Conservation (phyloP, 1,140 invertebrate genomes). For the Anthonomus grandis region DNA sequence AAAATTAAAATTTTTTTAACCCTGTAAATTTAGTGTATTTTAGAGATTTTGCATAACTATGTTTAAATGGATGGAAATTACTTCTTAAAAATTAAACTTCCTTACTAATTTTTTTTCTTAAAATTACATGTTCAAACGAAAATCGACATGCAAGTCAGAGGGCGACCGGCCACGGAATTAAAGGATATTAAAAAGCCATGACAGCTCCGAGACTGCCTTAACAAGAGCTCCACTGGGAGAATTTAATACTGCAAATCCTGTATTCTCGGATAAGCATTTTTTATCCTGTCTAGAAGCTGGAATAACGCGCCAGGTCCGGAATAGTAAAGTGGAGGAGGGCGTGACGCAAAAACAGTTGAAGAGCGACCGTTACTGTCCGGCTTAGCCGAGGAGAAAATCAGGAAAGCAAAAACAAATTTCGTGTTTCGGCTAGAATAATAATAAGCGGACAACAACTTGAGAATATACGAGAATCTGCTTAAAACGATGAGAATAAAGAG, state of each 20-base stretch:
- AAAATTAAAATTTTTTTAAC: no score
- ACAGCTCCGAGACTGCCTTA: background rate
- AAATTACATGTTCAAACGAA: no score
- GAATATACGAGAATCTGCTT: no score
- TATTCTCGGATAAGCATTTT: background rate
- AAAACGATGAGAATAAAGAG: no score
- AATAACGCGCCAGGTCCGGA: background rate
- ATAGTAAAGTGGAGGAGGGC: conserved; percentile 1
- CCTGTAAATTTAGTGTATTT: no score
- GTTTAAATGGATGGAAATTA: no score
- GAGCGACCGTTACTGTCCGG: background rate
- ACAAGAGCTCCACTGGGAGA: background rate
- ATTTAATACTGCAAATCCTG: background rate
- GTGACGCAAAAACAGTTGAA: background rate
- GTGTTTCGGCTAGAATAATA: conserved; percentile 6
- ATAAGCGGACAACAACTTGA: conserved; percentile 5
- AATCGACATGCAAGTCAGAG: no score
- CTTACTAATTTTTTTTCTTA: no score
- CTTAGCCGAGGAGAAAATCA: conserved; percentile 3
- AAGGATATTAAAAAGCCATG: background rate
- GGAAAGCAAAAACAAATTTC: conserved; percentile 9
- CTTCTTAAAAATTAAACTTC: no score
- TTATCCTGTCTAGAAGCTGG: background rate
- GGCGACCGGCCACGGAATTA: no score
- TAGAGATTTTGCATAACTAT: no score